Evolutionary conservation across 2,797 vertebrate genomes (phyloP).

Genomic region (Anabacerthia variegaticeps): DNA sequence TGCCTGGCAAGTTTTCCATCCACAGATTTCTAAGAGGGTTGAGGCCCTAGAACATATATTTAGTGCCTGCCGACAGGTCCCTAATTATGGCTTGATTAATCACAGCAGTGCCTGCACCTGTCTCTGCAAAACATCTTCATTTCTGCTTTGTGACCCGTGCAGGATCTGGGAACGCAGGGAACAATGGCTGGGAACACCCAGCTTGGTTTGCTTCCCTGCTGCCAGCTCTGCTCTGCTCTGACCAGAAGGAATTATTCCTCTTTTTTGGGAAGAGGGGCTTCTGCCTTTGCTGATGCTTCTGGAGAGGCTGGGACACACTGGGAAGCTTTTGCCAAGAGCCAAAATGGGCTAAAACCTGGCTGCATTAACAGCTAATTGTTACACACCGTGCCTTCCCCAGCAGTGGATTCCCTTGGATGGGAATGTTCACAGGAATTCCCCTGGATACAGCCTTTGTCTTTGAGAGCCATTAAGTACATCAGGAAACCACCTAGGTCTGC

Average conservation of each 20-base stretch:
- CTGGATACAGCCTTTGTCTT: neutral
- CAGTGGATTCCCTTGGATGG: neutral
- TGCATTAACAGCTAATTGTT: neutral
- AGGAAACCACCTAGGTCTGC: neutral
- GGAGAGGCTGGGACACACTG: neutral
- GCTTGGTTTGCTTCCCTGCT: neutral
- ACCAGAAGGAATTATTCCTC: neutral
- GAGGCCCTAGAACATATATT: constrained; percentile 65
- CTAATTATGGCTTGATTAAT: constrained; percentile 75
- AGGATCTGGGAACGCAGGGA: neutral
- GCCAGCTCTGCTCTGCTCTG: neutral
- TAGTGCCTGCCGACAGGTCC: constrained; percentile 60
- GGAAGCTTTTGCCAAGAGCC: neutral
- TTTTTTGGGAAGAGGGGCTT: neutral
- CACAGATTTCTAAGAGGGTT: constrained; percentile 43
- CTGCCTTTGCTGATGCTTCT: neutral
- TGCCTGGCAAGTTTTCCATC: constrained; percentile 61
- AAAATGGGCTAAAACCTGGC: neutral
- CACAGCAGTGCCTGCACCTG: constrained; percentile 69
- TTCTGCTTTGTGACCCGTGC: constrained; percentile 48
- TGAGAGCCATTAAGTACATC: neutral
- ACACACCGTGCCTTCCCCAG: accelerated
- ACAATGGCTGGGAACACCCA: neutral
- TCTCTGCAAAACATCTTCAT: constrained; percentile 63
- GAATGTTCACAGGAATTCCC: neutral